These are phyloP conservation scores for Gallinago paraguaiae DNA, from an alignment of 2,113 vertebrate species.

Conservation along the genomic window DNA sequence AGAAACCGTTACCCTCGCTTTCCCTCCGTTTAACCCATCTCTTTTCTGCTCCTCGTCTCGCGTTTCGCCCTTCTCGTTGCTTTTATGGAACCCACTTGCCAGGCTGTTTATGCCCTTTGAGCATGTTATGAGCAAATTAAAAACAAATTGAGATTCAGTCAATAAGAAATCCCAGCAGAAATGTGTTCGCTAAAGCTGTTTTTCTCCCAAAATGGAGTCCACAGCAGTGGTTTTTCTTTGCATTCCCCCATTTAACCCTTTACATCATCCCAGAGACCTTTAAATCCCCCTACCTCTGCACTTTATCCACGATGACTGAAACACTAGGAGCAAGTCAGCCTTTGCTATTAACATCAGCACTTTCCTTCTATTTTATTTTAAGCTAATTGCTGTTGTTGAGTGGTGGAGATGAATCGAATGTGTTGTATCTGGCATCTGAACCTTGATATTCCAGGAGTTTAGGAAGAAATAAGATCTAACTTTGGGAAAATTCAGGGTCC, in stretches of 20 bases:
- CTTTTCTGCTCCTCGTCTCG: fast-evolving
- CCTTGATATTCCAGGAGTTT: not conserved
- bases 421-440: not conserved
- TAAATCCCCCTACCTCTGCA: not conserved
- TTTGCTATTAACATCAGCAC: not conserved
- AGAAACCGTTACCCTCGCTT: not conserved
- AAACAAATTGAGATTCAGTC: not conserved
- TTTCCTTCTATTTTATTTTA: not conserved
- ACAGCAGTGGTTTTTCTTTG: not conserved
- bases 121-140: not conserved
- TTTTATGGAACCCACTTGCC: not conserved
- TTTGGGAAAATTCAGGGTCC: not conserved
- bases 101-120: not conserved
- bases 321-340: not conserved
- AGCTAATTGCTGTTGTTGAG: not conserved
- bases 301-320: not conserved
- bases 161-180: not conserved
- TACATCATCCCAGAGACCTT: not conserved
- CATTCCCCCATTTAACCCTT: not conserved
- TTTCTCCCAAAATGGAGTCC: not conserved
- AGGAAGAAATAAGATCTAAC: not conserved
- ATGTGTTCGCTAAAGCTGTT: not conserved
- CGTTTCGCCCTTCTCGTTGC: not conserved
- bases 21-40: not conserved
- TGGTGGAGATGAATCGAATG: fast-evolving